A percentile compares a stretch with the other conserved stretches of the same genome.
phyloP scores from a whole-genome alignment of 2,888 invertebrate genomes.

The Caenorhabditis doughertyi region DNA sequence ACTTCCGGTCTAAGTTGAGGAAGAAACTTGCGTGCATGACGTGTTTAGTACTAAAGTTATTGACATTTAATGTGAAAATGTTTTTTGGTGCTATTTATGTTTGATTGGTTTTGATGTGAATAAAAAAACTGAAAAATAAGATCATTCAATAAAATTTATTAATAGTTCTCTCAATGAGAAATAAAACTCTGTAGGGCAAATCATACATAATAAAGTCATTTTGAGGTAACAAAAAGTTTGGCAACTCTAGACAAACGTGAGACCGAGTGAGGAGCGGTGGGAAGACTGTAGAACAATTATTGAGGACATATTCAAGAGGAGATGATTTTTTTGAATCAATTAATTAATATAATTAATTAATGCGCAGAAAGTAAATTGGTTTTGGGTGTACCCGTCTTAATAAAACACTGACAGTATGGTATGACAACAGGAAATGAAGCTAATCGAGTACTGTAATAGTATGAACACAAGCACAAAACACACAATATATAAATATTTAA shows the following conservation, averaged over 20 bases:
- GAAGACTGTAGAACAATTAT: constrained; percentile 5
- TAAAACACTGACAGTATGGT: constrained; percentile 23
- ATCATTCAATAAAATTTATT: constrained; percentile 18
- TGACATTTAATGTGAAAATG: constrained; percentile 27
- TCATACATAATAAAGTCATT: constrained; percentile 30
- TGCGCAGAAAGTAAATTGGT: constrained; percentile 26
- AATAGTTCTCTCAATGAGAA: neutral
- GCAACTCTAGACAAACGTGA: constrained; percentile 17
- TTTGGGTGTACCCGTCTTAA: constrained; percentile 7
- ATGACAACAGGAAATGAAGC: constrained; percentile 20
- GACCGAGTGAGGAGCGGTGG: constrained; percentile 12
- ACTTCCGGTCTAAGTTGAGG: constrained; percentile 32
- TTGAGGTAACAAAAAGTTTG: constrained; percentile 35
- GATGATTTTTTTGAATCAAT: constrained; percentile 24
- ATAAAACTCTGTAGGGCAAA: neutral
- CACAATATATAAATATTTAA: constrained; percentile 7
- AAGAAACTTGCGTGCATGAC: constrained; percentile 31
- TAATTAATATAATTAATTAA: constrained; percentile 41
- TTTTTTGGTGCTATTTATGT: neutral
- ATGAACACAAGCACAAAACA: neutral
- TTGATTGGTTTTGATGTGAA: neutral
- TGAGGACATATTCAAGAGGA: neutral
- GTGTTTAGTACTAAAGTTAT: constrained; percentile 32
- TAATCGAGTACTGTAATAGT: constrained; percentile 6
- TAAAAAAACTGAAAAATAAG: no score